Percentiles rank a stretch among this genome's conserved stretches.
phyloP scores from a whole-genome alignment of 2,113 vertebrate genomes.

The Echinops telfairi region DNA sequence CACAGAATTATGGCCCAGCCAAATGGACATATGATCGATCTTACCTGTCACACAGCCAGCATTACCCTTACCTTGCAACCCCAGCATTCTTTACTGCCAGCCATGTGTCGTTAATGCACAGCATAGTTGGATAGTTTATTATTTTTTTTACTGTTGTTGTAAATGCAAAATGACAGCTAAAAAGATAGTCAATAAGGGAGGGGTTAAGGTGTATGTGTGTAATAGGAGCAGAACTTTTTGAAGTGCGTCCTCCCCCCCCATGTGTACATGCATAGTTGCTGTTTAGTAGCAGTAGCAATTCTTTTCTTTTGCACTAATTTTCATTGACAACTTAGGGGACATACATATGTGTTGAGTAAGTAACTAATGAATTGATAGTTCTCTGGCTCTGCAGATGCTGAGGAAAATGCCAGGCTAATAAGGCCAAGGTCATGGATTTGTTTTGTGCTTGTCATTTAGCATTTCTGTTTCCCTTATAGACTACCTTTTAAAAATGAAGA shows the following conservation, averaged over 20 bases:
- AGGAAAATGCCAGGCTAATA: not conserved
- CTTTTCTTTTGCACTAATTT: not conserved
- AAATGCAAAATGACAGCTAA: not conserved
- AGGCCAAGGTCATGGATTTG: not conserved
- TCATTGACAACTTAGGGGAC: not conserved
- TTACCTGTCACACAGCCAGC: not conserved
- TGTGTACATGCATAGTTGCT: not conserved
- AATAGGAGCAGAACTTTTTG: too few relatives aligned
- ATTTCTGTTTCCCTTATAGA: slow-evolving; percentile 17
- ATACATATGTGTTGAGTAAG: not conserved
- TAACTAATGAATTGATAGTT: not conserved
- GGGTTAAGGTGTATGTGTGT: not conserved
- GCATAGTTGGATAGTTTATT: not conserved
- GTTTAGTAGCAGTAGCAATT: not conserved
- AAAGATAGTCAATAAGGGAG: not conserved
- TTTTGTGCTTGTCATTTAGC: not conserved
- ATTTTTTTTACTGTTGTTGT: not conserved
- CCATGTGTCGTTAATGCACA: too few relatives aligned
- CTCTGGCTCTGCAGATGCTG: not conserved
- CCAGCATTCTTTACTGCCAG: too few relatives aligned
- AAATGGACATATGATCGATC: not conserved
- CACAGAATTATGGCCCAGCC: not conserved
- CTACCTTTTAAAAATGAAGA: slow-evolving; percentile 50
- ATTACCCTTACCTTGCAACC: not conserved
- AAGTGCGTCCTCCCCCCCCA: too few relatives aligned